phyloP scores from a whole-genome alignment of 30 jellyfish, hydroid and myxozoan species.

The Hydra vulgaris region DNA sequence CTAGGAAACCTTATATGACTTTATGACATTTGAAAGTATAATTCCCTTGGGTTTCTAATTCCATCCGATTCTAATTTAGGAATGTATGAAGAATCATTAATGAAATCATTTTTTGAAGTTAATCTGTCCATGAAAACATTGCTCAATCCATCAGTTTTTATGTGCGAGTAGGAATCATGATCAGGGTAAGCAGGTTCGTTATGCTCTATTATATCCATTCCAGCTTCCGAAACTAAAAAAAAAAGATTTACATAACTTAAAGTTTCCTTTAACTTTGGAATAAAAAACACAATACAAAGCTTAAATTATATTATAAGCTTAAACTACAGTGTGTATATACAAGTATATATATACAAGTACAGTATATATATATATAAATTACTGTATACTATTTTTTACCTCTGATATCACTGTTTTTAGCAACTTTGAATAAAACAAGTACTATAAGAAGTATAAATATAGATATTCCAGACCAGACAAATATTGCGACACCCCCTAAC shows the following conservation, averaged over 20 bases:
- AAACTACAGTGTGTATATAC: no score
- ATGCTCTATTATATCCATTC: conserved; percentile 65
- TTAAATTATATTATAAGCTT: no score
- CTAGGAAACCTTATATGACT: no score
- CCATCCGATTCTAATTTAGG: background rate
- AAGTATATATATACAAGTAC: no score
- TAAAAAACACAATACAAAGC: no score
- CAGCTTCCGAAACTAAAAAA: conserved; percentile 49
- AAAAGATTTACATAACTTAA: no score
- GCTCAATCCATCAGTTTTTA: background rate
- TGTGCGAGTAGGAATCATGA: conserved; percentile 6
- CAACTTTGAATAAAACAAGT: conserved; percentile 31
- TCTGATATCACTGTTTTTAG: conserved; percentile 25
- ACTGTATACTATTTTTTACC: no score
- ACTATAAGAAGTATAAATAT: conserved; percentile 27
- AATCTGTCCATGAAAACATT: background rate
- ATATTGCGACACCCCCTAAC: conserved; percentile 61
- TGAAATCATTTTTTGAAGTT: background rate
- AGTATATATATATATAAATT: no score
- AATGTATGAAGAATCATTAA: background rate
- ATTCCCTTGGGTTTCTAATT: background rate
- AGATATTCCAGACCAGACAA: conserved; percentile 68
- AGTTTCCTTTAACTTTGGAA: no score
- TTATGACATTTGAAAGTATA: background rate
- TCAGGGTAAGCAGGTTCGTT: conserved; percentile 96